A percentile compares a stretch with the other conserved stretches of the same genome.
Evolutionary conservation across 2,888 invertebrate species (phyloP).

Genomic region (Ellobium chinense): DNA sequence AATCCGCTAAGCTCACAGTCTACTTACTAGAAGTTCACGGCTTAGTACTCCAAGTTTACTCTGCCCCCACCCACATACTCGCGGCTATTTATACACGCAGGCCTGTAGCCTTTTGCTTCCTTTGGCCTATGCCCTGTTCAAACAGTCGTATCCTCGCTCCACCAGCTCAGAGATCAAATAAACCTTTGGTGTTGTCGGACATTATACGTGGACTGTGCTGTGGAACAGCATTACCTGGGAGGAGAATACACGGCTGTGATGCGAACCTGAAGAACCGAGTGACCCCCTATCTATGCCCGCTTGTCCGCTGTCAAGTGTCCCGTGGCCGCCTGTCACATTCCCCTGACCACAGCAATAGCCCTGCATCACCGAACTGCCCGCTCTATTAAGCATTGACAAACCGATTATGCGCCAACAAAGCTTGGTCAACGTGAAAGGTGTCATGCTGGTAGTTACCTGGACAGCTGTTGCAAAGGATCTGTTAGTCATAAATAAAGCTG

Average conservation of each 20-base stretch:
- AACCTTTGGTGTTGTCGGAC: not conserved
- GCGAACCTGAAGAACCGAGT: not conserved
- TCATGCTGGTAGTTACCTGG: not conserved
- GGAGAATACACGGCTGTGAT: not conserved
- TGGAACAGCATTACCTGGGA: not conserved
- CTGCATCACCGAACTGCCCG: not conserved
- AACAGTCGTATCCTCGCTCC: slow-evolving; percentile 4
- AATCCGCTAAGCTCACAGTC: not conserved
- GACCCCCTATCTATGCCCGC: not conserved
- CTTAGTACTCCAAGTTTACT: not conserved
- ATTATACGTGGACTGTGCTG: not conserved
- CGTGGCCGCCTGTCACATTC: not conserved
- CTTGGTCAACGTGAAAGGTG: not conserved
- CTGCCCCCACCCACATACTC: not conserved
- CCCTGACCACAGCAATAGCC: not conserved
- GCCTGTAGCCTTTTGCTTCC: not conserved
- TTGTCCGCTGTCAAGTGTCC: not conserved
- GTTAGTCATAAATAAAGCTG: not conserved
- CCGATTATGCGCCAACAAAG: not conserved
- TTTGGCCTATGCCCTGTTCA: slow-evolving; percentile 1
- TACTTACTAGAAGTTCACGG: not conserved
- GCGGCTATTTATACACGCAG: slow-evolving; percentile 1
- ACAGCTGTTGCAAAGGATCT: not conserved
- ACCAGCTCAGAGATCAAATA: slow-evolving; percentile 4
- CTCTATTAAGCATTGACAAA: not conserved